Conservation (phyloP, 2,797 vertebrate species). For the Poecilia gillii region DNA sequence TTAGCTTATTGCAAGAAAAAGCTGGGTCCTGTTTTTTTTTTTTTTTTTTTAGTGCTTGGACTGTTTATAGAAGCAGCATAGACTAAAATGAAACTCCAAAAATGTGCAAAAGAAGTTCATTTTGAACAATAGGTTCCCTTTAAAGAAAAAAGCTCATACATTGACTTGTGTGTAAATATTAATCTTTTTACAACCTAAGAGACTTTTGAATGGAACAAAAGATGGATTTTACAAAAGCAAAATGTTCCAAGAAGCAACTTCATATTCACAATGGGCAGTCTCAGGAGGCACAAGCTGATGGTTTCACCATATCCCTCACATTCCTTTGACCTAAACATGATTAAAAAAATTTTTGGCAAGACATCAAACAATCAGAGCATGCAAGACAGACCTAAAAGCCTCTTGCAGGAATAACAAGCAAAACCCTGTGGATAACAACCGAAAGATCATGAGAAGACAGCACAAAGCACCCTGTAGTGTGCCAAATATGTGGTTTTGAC, state of each 20-base stretch:
- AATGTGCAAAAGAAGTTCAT: too few species aligned
- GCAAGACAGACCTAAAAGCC: background rate
- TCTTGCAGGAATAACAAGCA: background rate
- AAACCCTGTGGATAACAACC: background rate
- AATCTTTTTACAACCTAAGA: background rate
- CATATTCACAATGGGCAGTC: background rate
- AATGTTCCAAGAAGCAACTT: background rate
- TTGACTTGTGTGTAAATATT: background rate
- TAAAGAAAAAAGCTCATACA: background rate
- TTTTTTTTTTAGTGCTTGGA: too few species aligned
- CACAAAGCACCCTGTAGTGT: background rate
- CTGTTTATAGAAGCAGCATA: too few species aligned
- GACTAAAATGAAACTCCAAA: too few species aligned
- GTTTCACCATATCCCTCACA: slow-evolving; percentile 7
- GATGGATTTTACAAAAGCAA: background rate
- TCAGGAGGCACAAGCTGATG: background rate
- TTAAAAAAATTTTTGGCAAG: background rate
- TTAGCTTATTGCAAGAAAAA: too few species aligned
- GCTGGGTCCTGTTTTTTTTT: too few species aligned
- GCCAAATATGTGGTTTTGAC: background rate
- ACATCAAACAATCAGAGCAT: background rate
- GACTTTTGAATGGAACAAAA: background rate
- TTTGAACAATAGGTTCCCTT: too few species aligned
- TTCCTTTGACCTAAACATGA: slow-evolving; percentile 1
- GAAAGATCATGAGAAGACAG: background rate